A percentile compares a stretch with the other conserved stretches of the same genome.
Conservation (phyloP, 2,113 vertebrate species). For the Nibea coibor region DNA sequence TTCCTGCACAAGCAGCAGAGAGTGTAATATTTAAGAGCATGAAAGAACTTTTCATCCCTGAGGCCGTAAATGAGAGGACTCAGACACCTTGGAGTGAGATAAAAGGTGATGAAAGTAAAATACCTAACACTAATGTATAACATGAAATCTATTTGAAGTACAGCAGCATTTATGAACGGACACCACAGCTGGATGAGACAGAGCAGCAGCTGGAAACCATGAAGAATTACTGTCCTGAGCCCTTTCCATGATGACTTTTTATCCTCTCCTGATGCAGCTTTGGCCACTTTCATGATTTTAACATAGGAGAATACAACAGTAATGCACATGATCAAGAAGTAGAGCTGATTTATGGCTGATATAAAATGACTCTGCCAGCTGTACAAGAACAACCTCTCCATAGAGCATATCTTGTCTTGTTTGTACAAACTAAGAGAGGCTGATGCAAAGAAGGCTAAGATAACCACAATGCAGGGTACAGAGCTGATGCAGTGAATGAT, state of each 20-base stretch:
- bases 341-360: too few species aligned
- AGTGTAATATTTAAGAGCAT: constrained; percentile 12
- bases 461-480: constrained; percentile 1
- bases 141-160: neutral
- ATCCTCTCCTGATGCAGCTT: too few species aligned
- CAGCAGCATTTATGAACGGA: neutral
- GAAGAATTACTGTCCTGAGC: too few species aligned
- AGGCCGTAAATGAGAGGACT: constrained; percentile 54
- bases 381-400: constrained; percentile 23
- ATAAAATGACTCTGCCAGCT: constrained; percentile 34
- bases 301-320: too few species aligned
- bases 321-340: too few species aligned
- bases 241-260: too few species aligned
- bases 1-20: neutral
- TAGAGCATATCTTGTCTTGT: neutral
- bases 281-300: too few species aligned
- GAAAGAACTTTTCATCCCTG: constrained; percentile 58
- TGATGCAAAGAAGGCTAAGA: constrained; percentile 20
- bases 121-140: neutral
- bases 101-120: neutral
- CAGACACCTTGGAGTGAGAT: neutral
- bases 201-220: too few species aligned
- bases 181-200: neutral
- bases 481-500: constrained; percentile 55
- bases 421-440: constrained; percentile 15